These are phyloP conservation scores for Natator depressus DNA, from an alignment of 2,113 vertebrate species.

Conservation along the genomic window DNA sequence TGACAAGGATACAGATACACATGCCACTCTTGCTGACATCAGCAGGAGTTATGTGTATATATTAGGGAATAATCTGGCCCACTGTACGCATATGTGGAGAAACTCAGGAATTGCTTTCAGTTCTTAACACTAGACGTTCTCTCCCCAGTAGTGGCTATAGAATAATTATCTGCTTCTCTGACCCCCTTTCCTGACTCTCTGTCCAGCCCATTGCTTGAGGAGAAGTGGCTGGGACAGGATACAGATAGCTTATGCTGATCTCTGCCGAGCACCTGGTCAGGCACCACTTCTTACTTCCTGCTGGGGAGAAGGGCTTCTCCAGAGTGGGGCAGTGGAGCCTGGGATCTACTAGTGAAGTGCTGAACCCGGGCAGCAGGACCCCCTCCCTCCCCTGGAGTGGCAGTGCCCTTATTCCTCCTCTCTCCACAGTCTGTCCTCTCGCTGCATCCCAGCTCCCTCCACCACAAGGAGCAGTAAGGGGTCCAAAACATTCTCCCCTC, in stretches of 20 bases:
- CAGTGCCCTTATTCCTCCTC: neutral
- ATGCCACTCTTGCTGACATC: fast-evolving
- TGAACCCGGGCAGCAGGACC: neutral
- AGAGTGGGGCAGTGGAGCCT: neutral
- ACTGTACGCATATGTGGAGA: neutral
- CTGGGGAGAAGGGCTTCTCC: neutral
- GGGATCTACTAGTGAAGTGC: neutral
- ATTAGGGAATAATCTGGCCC: fast-evolving
- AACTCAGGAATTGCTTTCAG: neutral
- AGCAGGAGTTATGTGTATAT: fast-evolving
- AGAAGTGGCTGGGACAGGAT: neutral
- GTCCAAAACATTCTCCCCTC: neutral
- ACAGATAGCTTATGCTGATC: neutral
- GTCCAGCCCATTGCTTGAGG: neutral
- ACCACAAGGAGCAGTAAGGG: neutral
- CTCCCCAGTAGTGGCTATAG: fast-evolving
- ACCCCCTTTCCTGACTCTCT: neutral
- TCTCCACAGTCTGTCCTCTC: neutral
- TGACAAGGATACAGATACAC: fast-evolving
- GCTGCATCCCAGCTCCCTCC: neutral
- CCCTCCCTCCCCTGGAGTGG: neutral
- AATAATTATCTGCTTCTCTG: too few species aligned
- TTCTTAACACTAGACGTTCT: neutral
- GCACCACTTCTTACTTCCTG: neutral
- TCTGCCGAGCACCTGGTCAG: neutral